Conservation (phyloP, 2,888 invertebrate species). For the Drosophila fungiperda region DNA sequence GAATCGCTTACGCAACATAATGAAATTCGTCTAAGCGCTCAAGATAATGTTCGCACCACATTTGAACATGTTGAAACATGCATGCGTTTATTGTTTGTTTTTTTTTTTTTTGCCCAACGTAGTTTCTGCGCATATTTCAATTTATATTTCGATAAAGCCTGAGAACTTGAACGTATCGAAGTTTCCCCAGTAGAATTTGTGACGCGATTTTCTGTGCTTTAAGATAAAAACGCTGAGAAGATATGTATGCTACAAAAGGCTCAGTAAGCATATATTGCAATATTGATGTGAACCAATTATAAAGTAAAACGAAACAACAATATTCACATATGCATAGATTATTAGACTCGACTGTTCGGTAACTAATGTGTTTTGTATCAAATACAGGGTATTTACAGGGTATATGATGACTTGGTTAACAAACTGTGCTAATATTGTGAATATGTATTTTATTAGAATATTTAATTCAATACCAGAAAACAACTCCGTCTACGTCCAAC, state of each 20-base stretch:
- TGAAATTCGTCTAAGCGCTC: conserved; percentile 22
- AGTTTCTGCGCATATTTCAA: background rate
- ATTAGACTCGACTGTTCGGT: background rate
- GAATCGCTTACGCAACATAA: conserved; percentile 19
- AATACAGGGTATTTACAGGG: background rate
- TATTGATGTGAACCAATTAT: background rate
- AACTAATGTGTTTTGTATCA: background rate
- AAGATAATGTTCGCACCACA: conserved; percentile 23
- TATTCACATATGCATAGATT: background rate
- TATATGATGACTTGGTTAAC: background rate
- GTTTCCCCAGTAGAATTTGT: conserved; percentile 32
- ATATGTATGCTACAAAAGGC: conserved; percentile 11
- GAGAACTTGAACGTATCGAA: conserved; percentile 52
- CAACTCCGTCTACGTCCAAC: background rate
- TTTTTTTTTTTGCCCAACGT: background rate
- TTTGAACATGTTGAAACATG: conserved; percentile 41
- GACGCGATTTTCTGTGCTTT: conserved; percentile 25
- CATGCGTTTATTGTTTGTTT: conserved; percentile 5
- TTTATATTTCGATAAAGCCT: conserved; percentile 48
- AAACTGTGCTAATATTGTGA: background rate
- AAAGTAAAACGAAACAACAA: background rate
- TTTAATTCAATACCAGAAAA: background rate
- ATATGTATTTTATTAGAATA: background rate
- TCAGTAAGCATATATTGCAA: conserved; percentile 5
- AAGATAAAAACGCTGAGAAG: conserved; percentile 30